Base-by-base conservation (phyloP, 2,888 invertebrate species). In the Nysson spinosus region DNA sequence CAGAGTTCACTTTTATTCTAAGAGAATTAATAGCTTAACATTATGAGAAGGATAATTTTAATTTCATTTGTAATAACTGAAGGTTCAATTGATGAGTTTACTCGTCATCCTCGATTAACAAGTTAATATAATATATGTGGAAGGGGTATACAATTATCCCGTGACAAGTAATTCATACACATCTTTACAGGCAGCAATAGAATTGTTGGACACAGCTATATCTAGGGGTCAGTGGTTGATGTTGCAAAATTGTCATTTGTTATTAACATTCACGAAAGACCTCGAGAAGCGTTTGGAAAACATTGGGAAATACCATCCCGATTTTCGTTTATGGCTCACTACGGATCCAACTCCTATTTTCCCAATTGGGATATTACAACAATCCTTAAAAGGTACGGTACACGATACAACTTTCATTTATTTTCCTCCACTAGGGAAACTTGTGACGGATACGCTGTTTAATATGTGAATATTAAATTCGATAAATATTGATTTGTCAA, bases 281-380 rank as follows among this genome's bases (percentile, higher is more conserved):
- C 87, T 97, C 70, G 97, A 97, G 87, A 96, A 96, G 83, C 91
- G 92, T 71, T 87, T 97, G 46, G 96, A 96, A 82, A 89, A 92
- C 84, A 90, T 95, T 80, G 91, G 89, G 54, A 93, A 93, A 77
- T 95, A 96, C 0, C 96, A 97, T 88, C 95, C 95, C 0, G 95
- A 96, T 87, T 97, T 97, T 88, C 89, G 97, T 4, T 89, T 97
- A 1, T 97, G 97, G 97, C 89, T 97, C 43, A 97, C 97, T 9
- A 97, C 97, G 0, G 96, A 97, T 84, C 95, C 96, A 0, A 94
- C 93, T 0, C 92, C 93, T 0, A 91, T 91, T 0, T 97, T 97
- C 87, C 97, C 97, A 0, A 95, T 97, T 67, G 96, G 96, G 19
- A 93, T 97, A 68, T 87, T 97, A 43, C 96, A 96, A 85, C 89